These are phyloP conservation scores for Onthophagus sagittarius DNA, from an alignment of 2,888 invertebrate genomes.

Conservation along the genomic window DNA sequence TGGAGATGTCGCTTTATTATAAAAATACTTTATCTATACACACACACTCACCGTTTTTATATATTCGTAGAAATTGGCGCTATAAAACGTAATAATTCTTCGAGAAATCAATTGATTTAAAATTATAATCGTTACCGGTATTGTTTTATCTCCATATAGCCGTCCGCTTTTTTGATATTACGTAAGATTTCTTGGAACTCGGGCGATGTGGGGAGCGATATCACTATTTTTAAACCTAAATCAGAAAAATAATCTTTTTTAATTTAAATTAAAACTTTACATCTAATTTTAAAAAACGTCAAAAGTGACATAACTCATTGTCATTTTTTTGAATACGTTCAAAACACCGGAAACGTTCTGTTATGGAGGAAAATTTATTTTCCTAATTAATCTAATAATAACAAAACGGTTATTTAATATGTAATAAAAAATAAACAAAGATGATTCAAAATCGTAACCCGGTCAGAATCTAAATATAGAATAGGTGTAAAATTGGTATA, in stretches of 20 bases:
- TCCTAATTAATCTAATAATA: no score
- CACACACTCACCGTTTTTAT: no score
- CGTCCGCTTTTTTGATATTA: neutral
- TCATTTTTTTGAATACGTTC: no score
- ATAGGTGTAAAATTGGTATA: neutral
- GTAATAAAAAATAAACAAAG: neutral
- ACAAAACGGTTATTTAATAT: no score
- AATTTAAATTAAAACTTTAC: no score
- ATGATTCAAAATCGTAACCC: neutral
- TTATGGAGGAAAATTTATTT: no score
- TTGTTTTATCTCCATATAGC: neutral
- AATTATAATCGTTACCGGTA: neutral
- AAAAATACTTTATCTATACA: no score
- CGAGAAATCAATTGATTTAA: neutral
- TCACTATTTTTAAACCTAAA: neutral
- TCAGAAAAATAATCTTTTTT: no score
- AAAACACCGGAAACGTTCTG: no score
- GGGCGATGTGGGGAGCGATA: neutral
- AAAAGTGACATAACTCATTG: no score
- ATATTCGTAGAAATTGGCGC: neutral
- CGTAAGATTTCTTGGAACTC: neutral
- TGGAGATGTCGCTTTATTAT: neutral
- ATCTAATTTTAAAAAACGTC: no score
- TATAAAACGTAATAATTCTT: neutral
- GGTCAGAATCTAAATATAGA: neutral